These are phyloP conservation scores for Andrena camellia DNA, from an alignment of 2,888 invertebrate genomes.

Conservation along the genomic window DNA sequence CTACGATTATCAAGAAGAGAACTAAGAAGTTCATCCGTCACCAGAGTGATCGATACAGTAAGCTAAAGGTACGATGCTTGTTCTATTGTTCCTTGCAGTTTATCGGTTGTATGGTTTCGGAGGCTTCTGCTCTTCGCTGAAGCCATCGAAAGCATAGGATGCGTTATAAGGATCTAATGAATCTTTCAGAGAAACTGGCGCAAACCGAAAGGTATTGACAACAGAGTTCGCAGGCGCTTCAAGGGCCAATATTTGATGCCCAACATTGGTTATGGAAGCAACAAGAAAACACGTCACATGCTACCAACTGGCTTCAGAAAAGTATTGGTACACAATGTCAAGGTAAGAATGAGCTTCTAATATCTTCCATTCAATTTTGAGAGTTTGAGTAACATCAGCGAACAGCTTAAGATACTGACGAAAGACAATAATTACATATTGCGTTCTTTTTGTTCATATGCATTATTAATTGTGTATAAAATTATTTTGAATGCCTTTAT, in stretches of 20 bases:
- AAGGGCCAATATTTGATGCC: slow-evolving; percentile 99
- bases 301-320: slow-evolving; percentile 99
- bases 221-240: slow-evolving; percentile 99
- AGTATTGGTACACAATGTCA: slow-evolving; percentile 95
- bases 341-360: slow-evolving; percentile 86
- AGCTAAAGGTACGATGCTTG: slow-evolving; percentile 89
- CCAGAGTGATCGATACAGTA: slow-evolving; percentile 99
- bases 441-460: background rate
- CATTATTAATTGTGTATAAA: background rate
- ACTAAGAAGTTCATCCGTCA: slow-evolving; percentile 99
- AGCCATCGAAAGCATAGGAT: background rate
- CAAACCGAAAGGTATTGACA: slow-evolving; percentile 99
- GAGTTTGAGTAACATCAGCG: too few species aligned
- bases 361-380: background rate
- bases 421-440: too few species aligned
- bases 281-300: slow-evolving; percentile 97
- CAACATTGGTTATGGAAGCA: slow-evolving; percentile 99
- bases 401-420: too few species aligned
- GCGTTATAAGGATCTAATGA: background rate
- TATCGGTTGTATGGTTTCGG: background rate
- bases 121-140: background rate
- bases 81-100: background rate
- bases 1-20: slow-evolving; percentile 97
- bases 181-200: slow-evolving; percentile 95
- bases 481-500: background rate